These are phyloP conservation scores for Frankliniella intonsa DNA, from an alignment of 2,888 invertebrate genomes.

Conservation along the genomic window DNA sequence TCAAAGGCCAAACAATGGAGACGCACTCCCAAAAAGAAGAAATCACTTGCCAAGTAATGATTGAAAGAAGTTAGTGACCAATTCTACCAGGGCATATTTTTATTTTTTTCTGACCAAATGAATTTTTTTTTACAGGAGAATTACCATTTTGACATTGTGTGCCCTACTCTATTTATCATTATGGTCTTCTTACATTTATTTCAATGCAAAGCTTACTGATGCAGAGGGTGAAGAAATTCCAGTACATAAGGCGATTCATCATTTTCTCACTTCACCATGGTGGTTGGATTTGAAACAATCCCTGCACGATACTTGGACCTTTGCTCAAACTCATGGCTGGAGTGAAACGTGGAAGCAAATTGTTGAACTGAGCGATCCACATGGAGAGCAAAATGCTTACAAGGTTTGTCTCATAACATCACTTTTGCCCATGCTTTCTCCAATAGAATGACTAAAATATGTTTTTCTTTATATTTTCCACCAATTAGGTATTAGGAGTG, in stretches of 20 bases:
- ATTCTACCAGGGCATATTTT: neutral
- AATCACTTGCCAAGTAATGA: slow-evolving; percentile 42
- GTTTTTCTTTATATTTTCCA: slow-evolving; percentile 23
- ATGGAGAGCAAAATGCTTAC: slow-evolving; percentile 85
- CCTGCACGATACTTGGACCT: slow-evolving; percentile 67
- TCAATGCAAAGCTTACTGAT: slow-evolving; percentile 81
- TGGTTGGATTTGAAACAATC: slow-evolving; percentile 75
- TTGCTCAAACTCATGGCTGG: slow-evolving; percentile 82
- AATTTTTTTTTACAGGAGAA: slow-evolving; percentile 50
- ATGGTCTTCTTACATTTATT: slow-evolving; percentile 77
- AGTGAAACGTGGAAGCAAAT: slow-evolving; percentile 81
- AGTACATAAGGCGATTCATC: slow-evolving; percentile 78
- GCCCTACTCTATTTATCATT: slow-evolving; percentile 63
- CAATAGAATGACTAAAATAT: neutral
- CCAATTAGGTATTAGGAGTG: slow-evolving; percentile 63
- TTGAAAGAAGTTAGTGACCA: slow-evolving; percentile 11
- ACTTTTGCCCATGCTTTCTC: neutral
- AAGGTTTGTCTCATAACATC: slow-evolving; percentile 52
- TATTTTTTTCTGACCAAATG: slow-evolving; percentile 12
- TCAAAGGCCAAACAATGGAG: slow-evolving; percentile 75
- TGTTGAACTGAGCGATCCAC: slow-evolving; percentile 79
- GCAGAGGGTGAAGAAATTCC: slow-evolving; percentile 82
- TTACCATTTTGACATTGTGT: slow-evolving; percentile 57
- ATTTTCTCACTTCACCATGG: slow-evolving; percentile 83
- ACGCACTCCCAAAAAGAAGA: slow-evolving; percentile 55